phyloP scores from a whole-genome alignment of 2,888 invertebrate genomes.

The Eupithecia vulgata region DNA sequence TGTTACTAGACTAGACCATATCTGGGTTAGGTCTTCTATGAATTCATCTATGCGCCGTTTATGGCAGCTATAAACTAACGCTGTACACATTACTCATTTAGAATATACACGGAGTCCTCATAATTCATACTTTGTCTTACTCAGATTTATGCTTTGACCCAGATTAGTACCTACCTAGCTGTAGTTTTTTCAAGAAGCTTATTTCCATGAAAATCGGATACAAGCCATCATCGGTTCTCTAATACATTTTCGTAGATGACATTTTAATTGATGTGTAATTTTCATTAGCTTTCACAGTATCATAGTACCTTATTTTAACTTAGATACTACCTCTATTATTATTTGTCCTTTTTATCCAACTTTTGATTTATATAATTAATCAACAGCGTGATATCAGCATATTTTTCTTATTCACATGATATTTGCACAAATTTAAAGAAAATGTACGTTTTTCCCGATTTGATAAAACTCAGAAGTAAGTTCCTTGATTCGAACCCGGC shows the following conservation, averaged over 20 bases:
- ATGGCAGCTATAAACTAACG: slow-evolving; percentile 64
- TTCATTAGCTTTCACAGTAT: not conserved
- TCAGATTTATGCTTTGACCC: slow-evolving; percentile 20
- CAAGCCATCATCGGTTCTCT: not conserved
- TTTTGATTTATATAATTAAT: not conserved
- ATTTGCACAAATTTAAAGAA: not conserved
- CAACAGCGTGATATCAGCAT: not conserved
- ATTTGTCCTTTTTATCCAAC: not conserved
- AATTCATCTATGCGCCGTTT: slow-evolving; percentile 58
- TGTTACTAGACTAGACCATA: slow-evolving; percentile 13
- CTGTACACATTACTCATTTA: slow-evolving; percentile 67
- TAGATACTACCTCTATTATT: too few species aligned
- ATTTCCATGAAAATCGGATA: not conserved
- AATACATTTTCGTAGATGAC: not conserved
- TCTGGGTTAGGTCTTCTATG: slow-evolving; percentile 50
- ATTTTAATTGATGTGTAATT: not conserved
- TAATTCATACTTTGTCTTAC: slow-evolving; percentile 59
- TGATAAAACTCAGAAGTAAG: slow-evolving; percentile 1
- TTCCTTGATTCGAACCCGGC: not conserved
- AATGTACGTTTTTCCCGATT: not conserved
- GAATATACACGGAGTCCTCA: slow-evolving; percentile 57
- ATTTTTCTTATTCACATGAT: not conserved
- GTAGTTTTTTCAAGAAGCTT: not conserved
- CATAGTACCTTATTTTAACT: not conserved
- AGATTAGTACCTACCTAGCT: not conserved